Evolutionary conservation across 2,113 vertebrate species (phyloP), one percentile per base, ranked within the genome.

Genomic region (Boulengerochromis microlepis): DNA sequence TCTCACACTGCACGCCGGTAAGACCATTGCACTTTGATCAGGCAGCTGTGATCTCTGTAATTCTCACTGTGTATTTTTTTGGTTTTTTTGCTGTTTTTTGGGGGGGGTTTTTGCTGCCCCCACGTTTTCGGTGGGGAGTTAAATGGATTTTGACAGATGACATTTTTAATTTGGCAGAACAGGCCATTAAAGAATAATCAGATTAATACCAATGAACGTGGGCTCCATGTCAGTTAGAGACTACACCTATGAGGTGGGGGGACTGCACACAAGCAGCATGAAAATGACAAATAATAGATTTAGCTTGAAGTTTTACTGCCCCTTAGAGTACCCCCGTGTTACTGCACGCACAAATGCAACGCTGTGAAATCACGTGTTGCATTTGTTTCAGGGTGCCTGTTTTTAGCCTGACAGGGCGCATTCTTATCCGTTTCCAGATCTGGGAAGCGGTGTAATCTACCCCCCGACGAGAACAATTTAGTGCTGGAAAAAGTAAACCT

Each of bases 1-100:
- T 99, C 95, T 99, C 99, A 83, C 98, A 97, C 95, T 99, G 99
- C 94, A 99, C 98, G 3, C 98, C 99, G 98, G 99, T 99, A 97
- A 96, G 92, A 84, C 33, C 33, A 24, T 47, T 24, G 26, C 4
- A 26, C 81, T 90, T 85, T 86, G 35, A 59, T 88, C 50, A 42
- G 35, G 57, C 47, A 56, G 78, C 76, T 87, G 40, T 84, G 54
- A 85, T 89, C 71, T 81, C 61, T 83, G 33, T 57, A 19, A 69
- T 61, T 86, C 71, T 83, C 57, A 7, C 8, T 50, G 57, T 26
- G 35, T n/a, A n/a, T n/a, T 1, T 8, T n/a, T 8, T 2, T 8
- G 22, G n/a, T 22, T 57, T 47, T 42, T 33, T 76, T 29, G 16
- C 2, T 7, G 2, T 31, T 61, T 61, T n/a, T n/a, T n/a, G n/a